Base-by-base conservation (phyloP, 2,113 vertebrate genomes). In the Phainopepla nitens region DNA sequence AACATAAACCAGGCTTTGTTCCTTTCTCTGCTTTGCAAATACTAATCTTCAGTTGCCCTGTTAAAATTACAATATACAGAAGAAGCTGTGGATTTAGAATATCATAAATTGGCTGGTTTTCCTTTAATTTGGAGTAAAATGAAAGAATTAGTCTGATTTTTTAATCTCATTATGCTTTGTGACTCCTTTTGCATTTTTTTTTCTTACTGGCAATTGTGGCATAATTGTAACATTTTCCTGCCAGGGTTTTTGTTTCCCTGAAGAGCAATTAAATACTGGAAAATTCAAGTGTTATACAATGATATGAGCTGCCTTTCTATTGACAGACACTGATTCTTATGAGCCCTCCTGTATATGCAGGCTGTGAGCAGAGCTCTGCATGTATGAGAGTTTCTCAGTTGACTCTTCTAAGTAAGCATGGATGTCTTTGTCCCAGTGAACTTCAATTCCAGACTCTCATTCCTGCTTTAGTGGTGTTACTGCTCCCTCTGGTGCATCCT, bases 401-500 rank as follows among this genome's bases (percentile, higher is more conserved):
- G 62, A 11, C 31, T 58, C 10, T 47, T 25, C 27, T 29, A 0
- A 31, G 10, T 53, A 7, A 76, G 42, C 36, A 1, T 3, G 25
- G 28, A 18, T n/a, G 51, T 31, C 76, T 83, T 90, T 90, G 83
- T 84, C 69, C 69, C 35, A 8, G 35, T 6, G 17, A 81, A 79
- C 71, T 87, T 49, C 0, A 11, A 39, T 39, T 79, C 24, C 49
- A n/a, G 53, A 5, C 25, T 2, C 44, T 69, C 49, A 9, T 0
- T 54, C 7, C 6, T n/a, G 7, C 27, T 62, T 62, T 9, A n/a
- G 41, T 57, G 17, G 64, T 64, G 60, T 53, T 92, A 18, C 2
- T 79, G 88, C 95, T 95, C 97, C 97, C 93, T 93, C 96, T 95
- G 76, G 49, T 96, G 96, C 83, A 39, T 82, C 39, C 11, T 72